Percentiles rank a stretch among this genome's conserved stretches.
Conservation (phyloP, 2,113 vertebrate species). For the Danio rerio region DNA sequence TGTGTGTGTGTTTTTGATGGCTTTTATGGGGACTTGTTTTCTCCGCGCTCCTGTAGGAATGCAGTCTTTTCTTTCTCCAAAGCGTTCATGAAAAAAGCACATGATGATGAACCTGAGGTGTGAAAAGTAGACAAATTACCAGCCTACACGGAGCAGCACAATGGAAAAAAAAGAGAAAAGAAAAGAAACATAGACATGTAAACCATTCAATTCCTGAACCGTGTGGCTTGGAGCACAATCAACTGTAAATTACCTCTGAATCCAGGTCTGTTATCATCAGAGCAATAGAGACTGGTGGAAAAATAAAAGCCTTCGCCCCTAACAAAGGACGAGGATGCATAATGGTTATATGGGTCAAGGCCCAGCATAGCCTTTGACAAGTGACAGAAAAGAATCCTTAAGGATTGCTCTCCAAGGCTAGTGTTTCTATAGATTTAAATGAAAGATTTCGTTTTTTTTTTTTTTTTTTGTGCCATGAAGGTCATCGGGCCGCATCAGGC, state of each 20-base stretch:
- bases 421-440: conserved; percentile 14
- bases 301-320: conserved; percentile 16
- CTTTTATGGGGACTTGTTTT: conserved; percentile 6
- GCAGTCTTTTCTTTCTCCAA: conserved; percentile 14
- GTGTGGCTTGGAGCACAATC: conserved; percentile 46
- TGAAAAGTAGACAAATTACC: conserved; percentile 53
- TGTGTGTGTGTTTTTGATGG: neutral
- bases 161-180: conserved; percentile 7
- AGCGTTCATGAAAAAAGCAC: conserved; percentile 18
- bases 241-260: conserved; percentile 52
- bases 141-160: conserved; percentile 34
- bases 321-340: conserved; percentile 39
- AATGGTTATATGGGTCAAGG: conserved; percentile 44
- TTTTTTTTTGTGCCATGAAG: conserved; percentile 24
- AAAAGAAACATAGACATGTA: conserved; percentile 46
- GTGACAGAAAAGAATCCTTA: conserved; percentile 34
- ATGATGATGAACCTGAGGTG: conserved; percentile 41
- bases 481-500: conserved; percentile 5
- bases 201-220: conserved; percentile 49
- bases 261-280: conserved; percentile 35
- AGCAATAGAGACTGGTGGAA: conserved; percentile 19
- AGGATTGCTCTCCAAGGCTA: conserved; percentile 35
- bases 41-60: conserved; percentile 20
- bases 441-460: conserved; percentile 2
- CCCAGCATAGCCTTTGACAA: conserved; percentile 40